Evolutionary conservation across 2,888 invertebrate species (phyloP), one percentile per base, ranked within the genome.

Genomic region (Aphrophora alni): DNA sequence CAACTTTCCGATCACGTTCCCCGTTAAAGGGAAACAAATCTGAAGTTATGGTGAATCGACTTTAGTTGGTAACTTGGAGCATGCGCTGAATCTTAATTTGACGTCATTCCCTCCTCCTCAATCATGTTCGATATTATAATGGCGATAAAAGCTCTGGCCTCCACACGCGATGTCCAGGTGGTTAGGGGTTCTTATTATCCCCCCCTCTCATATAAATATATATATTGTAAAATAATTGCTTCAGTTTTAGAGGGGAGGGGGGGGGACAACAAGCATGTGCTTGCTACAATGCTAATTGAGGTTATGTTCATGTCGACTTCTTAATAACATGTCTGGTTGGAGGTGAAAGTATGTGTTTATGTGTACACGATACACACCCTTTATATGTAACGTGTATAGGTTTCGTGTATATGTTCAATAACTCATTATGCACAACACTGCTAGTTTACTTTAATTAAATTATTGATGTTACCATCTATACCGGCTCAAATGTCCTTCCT

Each of bases 51-150:
- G n/a, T 59, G 59, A 59, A 59, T 21, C 21, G n/a, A 59, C 59
- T 59, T 59, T 59, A 21, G n/a, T 59, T 8, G n/a, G n/a, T n/a
- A 44, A 1, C 14, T 33, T 14, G 5, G 21, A 3, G 21, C 59
- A 59, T 21, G 59, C 59, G 59, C 59, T 21, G 59, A 59, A n/a
- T 59, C 21, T 21, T 21, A 59, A 59, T 59, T 3, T 21, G n/a
- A 59, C 59, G 59, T 59, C 59, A 59, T 14, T 59, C 59, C 44
- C 10, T 8, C 5, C 2, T 12, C 14, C 44, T 44, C 10, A 59
- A 59, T 59, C 59, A 59, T 44, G 44, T 59, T 59, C 59, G 59
- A 59, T 59, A 59, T 44, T 44, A 44, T 59, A 59, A 59, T 59
- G 14, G 59, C 59, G 59, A 59, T 59, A 59, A 59, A 59, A 59